phyloP scores from a whole-genome alignment of 2,113 vertebrate genomes.

The human region GRCh38 chr6:118935501-118936000 shows the following conservation, averaged over 20 bases:
- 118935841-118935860: neutral
- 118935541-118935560: neutral
- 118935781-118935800: neutral
- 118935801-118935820: neutral
- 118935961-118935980: too few species aligned
- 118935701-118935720: neutral
- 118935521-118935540: neutral
- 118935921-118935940: neutral
- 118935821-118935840: neutral
- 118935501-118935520: conserved; percentile 21
- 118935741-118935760: neutral
- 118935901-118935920: neutral
- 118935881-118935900: neutral
- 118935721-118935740: neutral
- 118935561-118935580: neutral
- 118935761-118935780: neutral
- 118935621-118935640: neutral
- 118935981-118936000: too few species aligned
- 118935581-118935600: neutral
- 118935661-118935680: neutral
- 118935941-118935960: neutral
- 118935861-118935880: neutral
- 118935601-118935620: neutral
- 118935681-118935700: neutral
- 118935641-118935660: neutral